Base-by-base conservation (phyloP, 2,797 vertebrate species). In the Carapus acus region DNA sequence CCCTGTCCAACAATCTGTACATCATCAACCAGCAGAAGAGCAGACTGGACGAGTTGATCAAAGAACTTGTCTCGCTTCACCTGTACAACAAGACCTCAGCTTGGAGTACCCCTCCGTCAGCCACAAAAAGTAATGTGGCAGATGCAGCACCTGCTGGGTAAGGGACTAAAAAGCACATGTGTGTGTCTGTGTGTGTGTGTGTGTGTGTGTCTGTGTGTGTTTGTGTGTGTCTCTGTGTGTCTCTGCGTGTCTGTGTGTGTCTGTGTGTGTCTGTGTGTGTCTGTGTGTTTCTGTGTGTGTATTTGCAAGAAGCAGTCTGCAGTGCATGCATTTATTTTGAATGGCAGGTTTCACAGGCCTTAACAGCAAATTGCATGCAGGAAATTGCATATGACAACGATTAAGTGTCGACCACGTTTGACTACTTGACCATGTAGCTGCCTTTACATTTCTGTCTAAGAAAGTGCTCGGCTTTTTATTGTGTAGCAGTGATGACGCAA, bases 1-100 rank as follows among this genome's bases (percentile, higher is more conserved):
- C 94, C 1, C 83, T 99, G 47, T 88, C 93, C 49, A 98, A 96
- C 64, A 93, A 99, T 70, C 82, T 89, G 41, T 94, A 92, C 51
- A 97, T 99, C 71, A 98, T 99, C 79, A 93, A 87, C 79, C 93
- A 97, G 70, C 94, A 97, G 84, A 91, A 90, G 78, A 91, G 90
- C 77, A 87, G 89, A 16, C 60, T 99, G 49, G 90, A 92, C 5
- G 86, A 88, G 24, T 69, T 98, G 20, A 71, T 92, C 41, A 87
- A 88, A 50, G 87, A 88, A 22, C 87, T 99, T 41, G 88, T 92
- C 49, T 87, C 90, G 33, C 89, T 99, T 42, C 88, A 88, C 3
- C 88, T 98, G 12, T 98, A 97, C 65, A 95, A 88, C 69, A 91
- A 87, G 50, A 82, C 85, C 0, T 70, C 90, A 1, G 65, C 73